Conservation (phyloP, 2,888 invertebrate genomes). For the Autographa gamma region DNA sequence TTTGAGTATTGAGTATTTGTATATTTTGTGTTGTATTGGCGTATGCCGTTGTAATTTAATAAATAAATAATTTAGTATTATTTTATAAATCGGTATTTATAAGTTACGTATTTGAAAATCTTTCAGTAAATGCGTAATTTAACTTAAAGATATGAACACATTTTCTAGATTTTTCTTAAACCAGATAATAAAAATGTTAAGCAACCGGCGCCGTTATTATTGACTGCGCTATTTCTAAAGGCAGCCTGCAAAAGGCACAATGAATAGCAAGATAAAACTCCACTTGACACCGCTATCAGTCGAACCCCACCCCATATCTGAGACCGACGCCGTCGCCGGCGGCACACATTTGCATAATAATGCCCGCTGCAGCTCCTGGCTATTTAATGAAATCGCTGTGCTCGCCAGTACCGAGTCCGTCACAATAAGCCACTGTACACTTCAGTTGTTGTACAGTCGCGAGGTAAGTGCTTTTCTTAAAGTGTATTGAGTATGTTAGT, state of each 20-base stretch:
- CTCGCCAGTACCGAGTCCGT: slow-evolving; percentile 26
- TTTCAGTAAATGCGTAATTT: too few species aligned
- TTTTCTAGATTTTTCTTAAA: not conserved
- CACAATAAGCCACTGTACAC: slow-evolving; percentile 37
- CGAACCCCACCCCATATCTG: slow-evolving; percentile 42
- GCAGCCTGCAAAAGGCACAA: not conserved
- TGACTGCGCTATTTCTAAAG: not conserved
- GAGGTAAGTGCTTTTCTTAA: not conserved
- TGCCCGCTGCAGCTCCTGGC: slow-evolving; percentile 68
- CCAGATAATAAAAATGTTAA: not conserved
- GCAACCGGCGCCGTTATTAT: not conserved
- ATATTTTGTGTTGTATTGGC: too few species aligned
- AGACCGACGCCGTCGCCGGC: slow-evolving; percentile 63
- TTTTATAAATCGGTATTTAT: too few species aligned
- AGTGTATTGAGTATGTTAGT: not conserved
- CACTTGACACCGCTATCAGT: slow-evolving; percentile 22
- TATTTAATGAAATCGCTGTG: slow-evolving; percentile 78
- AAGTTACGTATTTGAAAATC: too few species aligned
- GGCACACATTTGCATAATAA: slow-evolving; percentile 78
- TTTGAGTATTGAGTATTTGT: too few species aligned
- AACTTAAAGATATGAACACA: too few species aligned
- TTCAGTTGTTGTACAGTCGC: slow-evolving; percentile 13
- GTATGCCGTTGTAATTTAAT: too few species aligned
- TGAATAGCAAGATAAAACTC: not conserved
- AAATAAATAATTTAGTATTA: too few species aligned